A percentile compares a stretch with the other conserved stretches of the same genome.
Evolutionary conservation across 2,113 vertebrate species (phyloP).

Genomic region (Erythrolamprus reginae): DNA sequence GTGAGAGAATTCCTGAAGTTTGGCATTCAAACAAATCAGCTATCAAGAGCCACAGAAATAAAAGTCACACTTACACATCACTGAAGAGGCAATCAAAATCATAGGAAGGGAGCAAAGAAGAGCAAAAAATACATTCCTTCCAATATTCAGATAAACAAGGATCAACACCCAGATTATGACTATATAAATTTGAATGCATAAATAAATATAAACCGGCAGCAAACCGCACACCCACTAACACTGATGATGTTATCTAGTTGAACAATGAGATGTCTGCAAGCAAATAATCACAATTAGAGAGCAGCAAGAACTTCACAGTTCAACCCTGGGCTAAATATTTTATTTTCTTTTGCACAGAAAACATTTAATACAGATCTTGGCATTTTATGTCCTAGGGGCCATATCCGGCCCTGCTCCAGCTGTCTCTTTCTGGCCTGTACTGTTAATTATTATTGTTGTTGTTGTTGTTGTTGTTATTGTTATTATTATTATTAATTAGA

Average conservation of each 20-base stretch:
- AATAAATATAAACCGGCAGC: neutral
- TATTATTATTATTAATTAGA: too few relatives aligned
- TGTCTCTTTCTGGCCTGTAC: neutral
- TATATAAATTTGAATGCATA: neutral
- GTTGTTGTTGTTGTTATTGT: too few relatives aligned
- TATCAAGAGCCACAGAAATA: neutral
- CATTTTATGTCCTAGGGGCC: neutral
- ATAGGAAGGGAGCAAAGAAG: neutral
- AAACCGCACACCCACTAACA: neutral
- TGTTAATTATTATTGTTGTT: too few relatives aligned
- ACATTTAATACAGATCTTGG: neutral
- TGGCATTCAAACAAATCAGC: neutral
- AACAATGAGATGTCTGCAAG: neutral
- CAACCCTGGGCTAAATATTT: neutral
- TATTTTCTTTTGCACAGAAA: neutral
- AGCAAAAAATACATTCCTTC: neutral
- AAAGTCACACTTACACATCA: neutral
- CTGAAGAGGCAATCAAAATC: neutral
- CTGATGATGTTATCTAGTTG: neutral
- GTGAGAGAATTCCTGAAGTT: neutral
- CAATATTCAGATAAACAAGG: neutral
- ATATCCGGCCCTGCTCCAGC: neutral
- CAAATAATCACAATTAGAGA: neutral
- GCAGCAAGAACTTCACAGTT: neutral
- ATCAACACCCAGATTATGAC: neutral